A percentile compares a stretch with the other conserved stretches of the same genome.
phyloP scores from a whole-genome alignment of 2,113 vertebrate species.

The Malaclemys terrapin region DNA sequence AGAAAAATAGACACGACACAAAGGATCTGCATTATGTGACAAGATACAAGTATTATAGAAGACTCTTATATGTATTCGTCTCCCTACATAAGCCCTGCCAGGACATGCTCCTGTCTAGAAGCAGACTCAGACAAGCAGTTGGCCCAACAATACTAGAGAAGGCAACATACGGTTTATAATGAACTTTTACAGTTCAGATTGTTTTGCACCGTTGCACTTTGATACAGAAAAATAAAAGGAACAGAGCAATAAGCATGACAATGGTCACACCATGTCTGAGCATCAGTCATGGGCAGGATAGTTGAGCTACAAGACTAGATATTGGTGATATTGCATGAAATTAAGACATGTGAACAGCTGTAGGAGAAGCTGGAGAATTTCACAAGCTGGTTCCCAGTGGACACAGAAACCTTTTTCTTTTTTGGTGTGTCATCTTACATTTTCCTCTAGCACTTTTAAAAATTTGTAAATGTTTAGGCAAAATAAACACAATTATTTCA shows the following conservation, averaged over 20 bases:
- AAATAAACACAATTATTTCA: background rate
- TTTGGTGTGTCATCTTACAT: background rate
- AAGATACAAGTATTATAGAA: constrained; percentile 19
- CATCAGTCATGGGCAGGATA: background rate
- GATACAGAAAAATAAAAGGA: background rate
- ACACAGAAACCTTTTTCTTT: background rate
- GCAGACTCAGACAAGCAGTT: constrained; percentile 47
- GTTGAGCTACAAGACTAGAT: background rate
- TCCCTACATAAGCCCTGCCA: background rate
- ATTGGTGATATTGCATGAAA: background rate
- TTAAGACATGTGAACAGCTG: background rate
- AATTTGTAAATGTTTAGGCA: background rate
- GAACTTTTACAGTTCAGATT: background rate
- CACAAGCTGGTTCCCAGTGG: background rate
- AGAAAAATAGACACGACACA: background rate
- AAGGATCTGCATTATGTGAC: background rate
- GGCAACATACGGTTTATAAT: background rate
- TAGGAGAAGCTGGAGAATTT: background rate
- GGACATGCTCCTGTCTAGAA: constrained; percentile 6
- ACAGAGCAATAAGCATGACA: background rate
- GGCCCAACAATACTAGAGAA: constrained; percentile 22
- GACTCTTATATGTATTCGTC: background rate
- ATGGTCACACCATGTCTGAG: background rate
- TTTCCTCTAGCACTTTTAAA: background rate
- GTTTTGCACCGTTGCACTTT: background rate